These are phyloP conservation scores for Montipora sp. DNA, from an alignment of 64 coral and sea anemone genomes.

Conservation along the genomic window DNA sequence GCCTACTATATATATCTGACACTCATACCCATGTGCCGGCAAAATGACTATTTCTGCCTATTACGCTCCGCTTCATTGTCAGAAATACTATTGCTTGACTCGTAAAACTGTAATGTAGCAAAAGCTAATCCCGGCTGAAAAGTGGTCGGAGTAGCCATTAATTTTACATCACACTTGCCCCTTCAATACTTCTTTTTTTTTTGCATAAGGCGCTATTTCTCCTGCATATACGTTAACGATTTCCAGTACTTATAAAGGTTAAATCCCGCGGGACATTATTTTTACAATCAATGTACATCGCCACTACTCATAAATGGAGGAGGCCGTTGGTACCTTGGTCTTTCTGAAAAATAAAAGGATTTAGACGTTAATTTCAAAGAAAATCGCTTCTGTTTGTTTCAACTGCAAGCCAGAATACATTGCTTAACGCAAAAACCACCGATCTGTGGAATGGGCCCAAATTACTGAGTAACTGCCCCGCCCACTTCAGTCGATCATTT, in stretches of 20 bases:
- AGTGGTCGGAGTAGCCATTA: background rate
- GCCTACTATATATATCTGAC: no score
- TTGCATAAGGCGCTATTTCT: no score
- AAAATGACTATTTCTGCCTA: no score
- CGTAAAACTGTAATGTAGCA: background rate
- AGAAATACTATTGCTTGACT: background rate
- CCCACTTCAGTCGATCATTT: no score
- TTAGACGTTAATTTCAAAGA: background rate
- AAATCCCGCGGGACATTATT: background rate
- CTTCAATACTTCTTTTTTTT: background rate
- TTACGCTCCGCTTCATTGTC: no score
- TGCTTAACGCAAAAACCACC: no score
- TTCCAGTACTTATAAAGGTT: background rate
- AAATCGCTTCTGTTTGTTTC: background rate
- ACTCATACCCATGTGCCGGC: no score
- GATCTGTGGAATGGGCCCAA: no score
- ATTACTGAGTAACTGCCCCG: no score
- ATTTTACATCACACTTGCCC: background rate
- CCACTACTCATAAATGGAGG: slow-evolving; percentile 79
- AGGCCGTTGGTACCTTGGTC: slow-evolving; percentile 30
- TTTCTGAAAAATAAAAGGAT: slow-evolving; percentile 39
- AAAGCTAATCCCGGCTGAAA: background rate
- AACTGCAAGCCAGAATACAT: no score
- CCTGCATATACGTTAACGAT: no score
- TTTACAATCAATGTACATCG: slow-evolving; percentile 37